Base-by-base conservation (phyloP, 2,113 vertebrate species). In the Oncorhynchus gorbuscha region DNA sequence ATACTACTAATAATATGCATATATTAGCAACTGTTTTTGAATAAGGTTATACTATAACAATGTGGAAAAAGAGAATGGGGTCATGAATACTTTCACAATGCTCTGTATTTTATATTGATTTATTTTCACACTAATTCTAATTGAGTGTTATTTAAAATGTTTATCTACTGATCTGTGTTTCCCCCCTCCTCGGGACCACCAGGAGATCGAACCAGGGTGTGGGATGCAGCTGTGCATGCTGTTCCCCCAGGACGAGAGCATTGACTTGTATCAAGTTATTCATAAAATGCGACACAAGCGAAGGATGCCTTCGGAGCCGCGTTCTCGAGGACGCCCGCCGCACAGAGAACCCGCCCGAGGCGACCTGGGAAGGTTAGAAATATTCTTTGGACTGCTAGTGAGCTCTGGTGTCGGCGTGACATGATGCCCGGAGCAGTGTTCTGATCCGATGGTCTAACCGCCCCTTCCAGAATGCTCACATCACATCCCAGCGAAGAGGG, bases 311-410 rank as follows among this genome's bases (percentile, higher is more conserved):
- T 96, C 97, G 81, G 96, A 98, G 78, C 96, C 95, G 69, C 95
- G 96, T 81, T 97, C 97, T 79, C 95, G 97, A 94, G 96, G 95
- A 90, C 94, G 96, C 69, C 95, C 95, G 70, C 93, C 95, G 67
- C 95, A 95, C 86, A 93, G 96, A 92, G 96, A 96, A 92, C 96
- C 94, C 51, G 94, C 93, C 92, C 96, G 98, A 86, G 98, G 98
- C 86, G 98, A 99, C 86, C 96, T 96, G 96, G 98, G 98, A 99
- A 99, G 98, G 98, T 99, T 99, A 99, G 98, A 97, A 96, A 95
- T 92, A 92, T 96, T 97, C 95, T 95, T 97, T 96, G 95, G 96
- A 97, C 95, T 95, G 95, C 94, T 96, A 95, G 84, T 95, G 94
- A 93, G 94, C 95, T 93, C 94, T 91, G 94, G 89, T 94, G 79